Evolutionary conservation across 1,140 invertebrate genomes (phyloP), one percentile per base, ranked within the genome.

Genomic region (Lordiphosa stackelbergi): DNA sequence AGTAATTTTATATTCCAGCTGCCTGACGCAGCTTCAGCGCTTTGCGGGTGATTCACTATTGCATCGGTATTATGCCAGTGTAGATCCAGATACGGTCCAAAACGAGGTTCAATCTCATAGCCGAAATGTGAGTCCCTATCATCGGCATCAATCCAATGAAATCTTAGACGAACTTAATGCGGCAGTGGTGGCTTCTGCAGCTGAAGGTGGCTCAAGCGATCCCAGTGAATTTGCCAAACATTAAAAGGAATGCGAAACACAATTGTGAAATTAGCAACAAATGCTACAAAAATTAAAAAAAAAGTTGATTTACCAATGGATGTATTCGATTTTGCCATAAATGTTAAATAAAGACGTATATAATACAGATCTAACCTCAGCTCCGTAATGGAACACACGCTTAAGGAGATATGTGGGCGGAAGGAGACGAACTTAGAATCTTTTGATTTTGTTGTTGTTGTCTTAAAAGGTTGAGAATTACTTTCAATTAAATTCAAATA

Each of bases 21-120:
- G 65, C 60, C 90, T 51, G 77, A 88, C 74, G 88, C 90, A 63
- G 88, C 88, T 78, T 68, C 89, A 51, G 48, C 89, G 37, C 87
- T 88, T 73, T 88, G 90, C 45, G 83, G 87, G 85, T 88, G 90
- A 78, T 63, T 49, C 70, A 5, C 16, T 83, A 43, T 43, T 72
- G 12, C 53, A 71, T 48, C 73, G 70, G 2, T 58, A 70, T 8
- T 68, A 55, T 36, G 66, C 55, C 34, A 47, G 63, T 24, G 47
- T 42, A 4, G 74, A 75, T 4, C n/a, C 47, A 0, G 75, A 74
- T 13, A 6, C 31, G 16, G 12, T 53, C 9, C 9, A 37, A 1
- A 53, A 10, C 9, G 4, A 51, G 54, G 38, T 10, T 46, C 28
- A 46, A 53, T 41, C 43, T 3, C 62, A 28, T 16, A 63, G 60